A percentile compares a stretch with the other conserved stretches of the same genome.
phyloP scores from a whole-genome alignment of 2,888 invertebrate species.

The Sinhomidia bicolor region DNA sequence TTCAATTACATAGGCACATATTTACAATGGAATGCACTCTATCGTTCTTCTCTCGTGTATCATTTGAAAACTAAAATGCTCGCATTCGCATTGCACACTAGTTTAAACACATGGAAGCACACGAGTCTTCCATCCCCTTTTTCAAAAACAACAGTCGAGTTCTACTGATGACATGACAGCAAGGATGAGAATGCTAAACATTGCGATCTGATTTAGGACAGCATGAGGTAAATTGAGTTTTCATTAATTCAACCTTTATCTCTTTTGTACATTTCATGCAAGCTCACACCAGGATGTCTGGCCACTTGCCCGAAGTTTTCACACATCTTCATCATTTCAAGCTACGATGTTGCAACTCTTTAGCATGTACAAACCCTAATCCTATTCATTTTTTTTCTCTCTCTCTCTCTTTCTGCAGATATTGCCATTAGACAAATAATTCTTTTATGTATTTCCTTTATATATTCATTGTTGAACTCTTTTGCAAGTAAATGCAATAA shows the following conservation, averaged over 20 bases:
- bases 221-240: slow-evolving; percentile 77
- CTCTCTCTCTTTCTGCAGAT: neutral
- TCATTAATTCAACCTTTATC: slow-evolving; percentile 64
- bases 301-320: slow-evolving; percentile 66
- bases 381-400: neutral
- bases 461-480: no score
- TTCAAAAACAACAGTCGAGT: neutral
- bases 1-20: slow-evolving; percentile 24
- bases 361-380: neutral
- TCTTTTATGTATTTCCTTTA: no score
- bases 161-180: slow-evolving; percentile 11
- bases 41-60: neutral
- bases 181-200: slow-evolving; percentile 3
- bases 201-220: slow-evolving; percentile 64
- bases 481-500: neutral
- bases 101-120: neutral
- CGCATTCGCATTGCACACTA: neutral
- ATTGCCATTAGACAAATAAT: neutral
- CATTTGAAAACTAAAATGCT: neutral
- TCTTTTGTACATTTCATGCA: neutral
- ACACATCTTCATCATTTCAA: slow-evolving; percentile 26
- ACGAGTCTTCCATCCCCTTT: neutral
- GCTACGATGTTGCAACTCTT: neutral
- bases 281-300: slow-evolving; percentile 55
- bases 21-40: slow-evolving; percentile 63